phyloP scores from a whole-genome alignment of 2,113 vertebrate genomes.

The Setophaga coronata region DNA sequence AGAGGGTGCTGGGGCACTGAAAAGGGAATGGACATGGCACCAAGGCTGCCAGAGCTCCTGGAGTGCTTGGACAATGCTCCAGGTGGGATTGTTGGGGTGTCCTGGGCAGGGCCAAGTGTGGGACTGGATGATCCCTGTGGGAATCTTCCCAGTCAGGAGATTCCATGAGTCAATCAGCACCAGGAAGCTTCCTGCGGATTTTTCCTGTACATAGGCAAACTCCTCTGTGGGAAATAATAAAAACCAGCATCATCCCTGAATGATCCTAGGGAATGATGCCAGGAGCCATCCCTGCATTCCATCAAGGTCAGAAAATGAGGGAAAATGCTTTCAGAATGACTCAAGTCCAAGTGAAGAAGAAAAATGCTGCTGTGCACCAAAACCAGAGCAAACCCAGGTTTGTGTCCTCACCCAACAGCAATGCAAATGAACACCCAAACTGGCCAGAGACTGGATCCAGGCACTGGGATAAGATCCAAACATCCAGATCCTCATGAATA shows the following conservation, averaged over 20 bases:
- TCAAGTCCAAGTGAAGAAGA: background rate
- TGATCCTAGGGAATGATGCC: background rate
- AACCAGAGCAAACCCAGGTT: background rate
- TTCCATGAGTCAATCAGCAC: too few species aligned
- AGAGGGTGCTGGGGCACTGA: background rate
- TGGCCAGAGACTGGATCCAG: background rate
- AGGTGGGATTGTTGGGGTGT: background rate
- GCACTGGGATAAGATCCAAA: background rate
- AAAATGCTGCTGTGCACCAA: background rate
- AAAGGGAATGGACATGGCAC: background rate
- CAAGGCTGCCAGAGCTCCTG: background rate
- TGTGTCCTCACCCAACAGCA: background rate
- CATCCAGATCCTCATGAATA: background rate
- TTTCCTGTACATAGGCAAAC: background rate
- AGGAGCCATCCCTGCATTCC: background rate
- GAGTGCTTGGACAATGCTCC: rapidly evolving
- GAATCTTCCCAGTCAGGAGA: background rate
- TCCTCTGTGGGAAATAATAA: background rate
- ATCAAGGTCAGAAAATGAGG: background rate
- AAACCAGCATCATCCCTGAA: too few species aligned
- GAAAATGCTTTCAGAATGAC: background rate
- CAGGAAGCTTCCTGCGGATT: rapidly evolving
- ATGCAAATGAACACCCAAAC: background rate
- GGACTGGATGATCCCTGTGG: background rate
- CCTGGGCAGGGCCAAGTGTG: background rate